phyloP scores from a whole-genome alignment of 2,113 vertebrate species.

The Cottus gobio region DNA sequence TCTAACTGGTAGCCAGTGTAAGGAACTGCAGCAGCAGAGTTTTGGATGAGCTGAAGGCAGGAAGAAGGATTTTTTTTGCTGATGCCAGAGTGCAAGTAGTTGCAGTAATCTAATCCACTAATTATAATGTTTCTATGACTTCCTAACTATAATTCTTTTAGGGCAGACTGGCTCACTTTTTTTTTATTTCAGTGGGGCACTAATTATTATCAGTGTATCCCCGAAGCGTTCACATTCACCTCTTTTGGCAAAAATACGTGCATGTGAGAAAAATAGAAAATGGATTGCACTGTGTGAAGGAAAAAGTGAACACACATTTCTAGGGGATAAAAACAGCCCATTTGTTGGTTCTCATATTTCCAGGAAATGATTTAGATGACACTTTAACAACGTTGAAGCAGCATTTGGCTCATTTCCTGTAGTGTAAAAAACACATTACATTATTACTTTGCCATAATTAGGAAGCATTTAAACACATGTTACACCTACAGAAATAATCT shows the following conservation, averaged over 20 bases:
- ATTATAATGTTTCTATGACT: not conserved
- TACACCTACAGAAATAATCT: slow-evolving; percentile 13
- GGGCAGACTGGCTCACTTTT: not conserved
- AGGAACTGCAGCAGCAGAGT: not conserved
- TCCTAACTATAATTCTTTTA: not conserved
- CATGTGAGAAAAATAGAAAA: not conserved
- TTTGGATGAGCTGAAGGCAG: not conserved
- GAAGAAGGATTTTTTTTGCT: not conserved
- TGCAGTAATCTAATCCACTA: not conserved
- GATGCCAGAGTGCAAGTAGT: not conserved
- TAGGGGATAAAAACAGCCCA: not conserved
- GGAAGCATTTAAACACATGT: slow-evolving; percentile 12
- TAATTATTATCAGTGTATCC: not conserved
- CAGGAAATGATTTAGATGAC: slow-evolving; percentile 6
- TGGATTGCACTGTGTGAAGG: not conserved
- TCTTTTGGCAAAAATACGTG: not conserved
- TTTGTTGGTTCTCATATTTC: not conserved
- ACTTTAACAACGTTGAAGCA: not conserved
- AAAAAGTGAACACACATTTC: not conserved
- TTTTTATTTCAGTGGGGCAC: slow-evolving; percentile 15
- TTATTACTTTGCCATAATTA: slow-evolving; percentile 11
- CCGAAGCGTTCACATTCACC: not conserved
- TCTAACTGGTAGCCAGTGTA: not conserved
- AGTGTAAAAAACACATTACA: slow-evolving; percentile 8
- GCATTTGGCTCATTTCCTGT: slow-evolving; percentile 27